A percentile compares a stretch with the other conserved stretches of the same genome.
Evolutionary conservation across 2,888 invertebrate species (phyloP).

Genomic region (Platypus cylindrus): DNA sequence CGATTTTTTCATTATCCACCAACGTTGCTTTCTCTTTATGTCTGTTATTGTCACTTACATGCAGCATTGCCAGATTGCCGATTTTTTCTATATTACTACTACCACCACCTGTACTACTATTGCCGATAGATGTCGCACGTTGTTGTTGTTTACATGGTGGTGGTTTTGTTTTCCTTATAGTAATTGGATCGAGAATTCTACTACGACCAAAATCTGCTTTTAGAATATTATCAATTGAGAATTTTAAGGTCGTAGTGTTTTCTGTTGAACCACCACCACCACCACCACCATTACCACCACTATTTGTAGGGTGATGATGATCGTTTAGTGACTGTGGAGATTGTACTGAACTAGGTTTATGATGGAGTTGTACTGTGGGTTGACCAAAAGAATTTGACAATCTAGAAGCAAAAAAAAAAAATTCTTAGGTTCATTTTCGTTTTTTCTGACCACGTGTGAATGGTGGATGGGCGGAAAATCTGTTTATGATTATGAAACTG

Average conservation of each 20-base stretch:
- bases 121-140: background rate
- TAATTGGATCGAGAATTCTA: constrained; percentile 54
- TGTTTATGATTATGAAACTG: no score
- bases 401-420: no score
- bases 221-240: constrained; percentile 77
- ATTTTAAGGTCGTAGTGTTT: constrained; percentile 45
- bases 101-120: background rate
- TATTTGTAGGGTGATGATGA: constrained; percentile 8
- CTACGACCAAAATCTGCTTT: constrained; percentile 69
- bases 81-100: constrained; percentile 4
- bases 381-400: no score
- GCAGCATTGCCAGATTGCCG: constrained; percentile 6
- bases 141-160: constrained; percentile 12
- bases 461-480: no score
- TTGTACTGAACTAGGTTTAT: no score
- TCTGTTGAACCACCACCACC: no score
- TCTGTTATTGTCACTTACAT: constrained; percentile 29
- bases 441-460: no score
- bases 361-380: no score
- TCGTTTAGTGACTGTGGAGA: constrained; percentile 7
- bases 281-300: no score
- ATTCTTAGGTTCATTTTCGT: no score
- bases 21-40: background rate
- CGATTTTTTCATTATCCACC: constrained; percentile 18
- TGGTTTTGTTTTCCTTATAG: constrained; percentile 42